Conservation (phyloP, 1,140 invertebrate species). For the Paramacrobiotus metropolitanus region DNA sequence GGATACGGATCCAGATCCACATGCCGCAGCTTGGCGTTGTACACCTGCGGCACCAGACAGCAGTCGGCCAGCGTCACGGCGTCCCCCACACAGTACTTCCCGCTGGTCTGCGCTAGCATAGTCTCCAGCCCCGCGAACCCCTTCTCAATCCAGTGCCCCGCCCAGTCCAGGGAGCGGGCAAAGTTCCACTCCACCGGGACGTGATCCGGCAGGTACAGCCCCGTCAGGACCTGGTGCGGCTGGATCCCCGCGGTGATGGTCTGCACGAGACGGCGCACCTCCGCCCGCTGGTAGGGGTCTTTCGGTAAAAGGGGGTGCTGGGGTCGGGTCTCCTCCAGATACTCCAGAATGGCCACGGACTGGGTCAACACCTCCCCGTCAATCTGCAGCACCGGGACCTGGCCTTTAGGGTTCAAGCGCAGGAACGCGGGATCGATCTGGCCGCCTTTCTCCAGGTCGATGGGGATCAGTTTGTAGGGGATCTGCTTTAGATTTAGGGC, state of each 20-base stretch:
- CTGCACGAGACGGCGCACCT: slow-evolving; percentile 46
- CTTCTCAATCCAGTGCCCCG: slow-evolving; percentile 64
- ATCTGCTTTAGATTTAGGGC: slow-evolving; percentile 78
- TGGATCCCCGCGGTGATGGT: slow-evolving; percentile 71
- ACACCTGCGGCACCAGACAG: slow-evolving; percentile 78
- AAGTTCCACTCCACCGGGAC: slow-evolving; percentile 6
- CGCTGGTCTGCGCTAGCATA: slow-evolving; percentile 50
- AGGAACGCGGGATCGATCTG: slow-evolving; percentile 67
- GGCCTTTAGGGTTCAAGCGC: slow-evolving; percentile 73
- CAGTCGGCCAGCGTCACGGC: slow-evolving; percentile 78
- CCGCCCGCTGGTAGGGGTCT: slow-evolving; percentile 55
- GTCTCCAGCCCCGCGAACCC: slow-evolving; percentile 72
- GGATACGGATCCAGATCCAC: slow-evolving; percentile 47
- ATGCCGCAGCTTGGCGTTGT: slow-evolving; percentile 34
- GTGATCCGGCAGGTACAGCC: slow-evolving; percentile 38
- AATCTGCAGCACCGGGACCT: slow-evolving; percentile 67
- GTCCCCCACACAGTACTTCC: slow-evolving; percentile 83
- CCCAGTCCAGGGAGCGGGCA: slow-evolving; percentile 37
- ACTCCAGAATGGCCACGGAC: slow-evolving; percentile 75
- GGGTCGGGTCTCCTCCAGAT: slow-evolving; percentile 67
- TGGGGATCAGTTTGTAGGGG: slow-evolving; percentile 70
- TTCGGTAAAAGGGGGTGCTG: slow-evolving; percentile 58
- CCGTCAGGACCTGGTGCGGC: slow-evolving; percentile 72
- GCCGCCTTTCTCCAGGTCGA: slow-evolving; percentile 48
- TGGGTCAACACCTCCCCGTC: slow-evolving; percentile 61